Evolutionary conservation across 1,140 invertebrate genomes (phyloP), one percentile per base, ranked within the genome.

Genomic region (Apis cerana): DNA sequence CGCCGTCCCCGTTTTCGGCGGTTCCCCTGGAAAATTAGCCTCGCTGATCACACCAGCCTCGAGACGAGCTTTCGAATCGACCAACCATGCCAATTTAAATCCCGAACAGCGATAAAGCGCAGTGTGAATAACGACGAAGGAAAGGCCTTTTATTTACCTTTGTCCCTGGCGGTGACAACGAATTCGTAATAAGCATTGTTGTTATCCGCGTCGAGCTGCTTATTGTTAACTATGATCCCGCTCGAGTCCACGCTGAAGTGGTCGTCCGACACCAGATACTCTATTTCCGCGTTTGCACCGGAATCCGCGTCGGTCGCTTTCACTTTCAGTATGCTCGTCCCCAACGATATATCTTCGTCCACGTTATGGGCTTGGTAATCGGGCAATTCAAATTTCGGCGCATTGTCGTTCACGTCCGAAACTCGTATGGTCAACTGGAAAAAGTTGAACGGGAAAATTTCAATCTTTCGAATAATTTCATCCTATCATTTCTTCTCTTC

Each of bases 181-280:
- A 99, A 98, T 93, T 98, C 98, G 91, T 99, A 99, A 91, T 98
- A 98, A n/a, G 98, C 98, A 92, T 99, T 99, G 88, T 99, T 99
- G 88, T 98, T 98, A 90, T 99, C 98, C 43, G 98, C 98, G 92
- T 99, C 98, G 21, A 99, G 94, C 92, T 98, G 97, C 89, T 98
- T 98, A 90, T 98, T 98, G 91, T 98, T 98, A 50, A 97, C 97
- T 75, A 99, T 98, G 21, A 98, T 97, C 50, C 98, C 98, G 89
- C 96, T 97, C 1, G 97, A 96, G 92, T 99, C 98, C 7, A 99
- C 98, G 77, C 97, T 97, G 90, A 99, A 99, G 92, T 98, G 98
- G 93, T 98, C 97, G 91, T 99, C 98, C 81, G 97, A 97, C 3
- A 99, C 97, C 48, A 97, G 94, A 94, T 99, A 99, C 91, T 98